A percentile compares a stretch with the other conserved stretches of the same genome.
Evolutionary conservation across 2,113 vertebrate species (phyloP).

Genomic region (Anolis carolinensis): DNA sequence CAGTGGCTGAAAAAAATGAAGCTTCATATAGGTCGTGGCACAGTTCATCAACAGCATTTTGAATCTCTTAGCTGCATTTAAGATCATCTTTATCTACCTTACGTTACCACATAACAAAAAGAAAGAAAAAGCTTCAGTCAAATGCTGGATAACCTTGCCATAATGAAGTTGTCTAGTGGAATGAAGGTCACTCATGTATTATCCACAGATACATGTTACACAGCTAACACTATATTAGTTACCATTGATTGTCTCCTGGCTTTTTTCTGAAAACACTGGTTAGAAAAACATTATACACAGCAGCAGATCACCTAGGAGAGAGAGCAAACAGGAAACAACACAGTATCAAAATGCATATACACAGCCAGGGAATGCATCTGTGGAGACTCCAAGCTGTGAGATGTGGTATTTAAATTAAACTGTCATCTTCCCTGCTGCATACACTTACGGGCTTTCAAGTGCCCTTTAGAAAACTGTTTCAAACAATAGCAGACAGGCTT

Average conservation of each 20-base stretch:
- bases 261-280: neutral
- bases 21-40: neutral
- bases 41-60: neutral
- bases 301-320: conserved; percentile 15
- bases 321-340: neutral
- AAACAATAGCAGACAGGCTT: neutral
- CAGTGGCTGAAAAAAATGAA: neutral
- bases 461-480: conserved; percentile 21
- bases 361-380: neutral
- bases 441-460: conserved; percentile 11
- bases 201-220: conserved; percentile 1
- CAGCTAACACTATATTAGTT: conserved; percentile 13
- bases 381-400: conserved; percentile 6
- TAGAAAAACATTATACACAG: conserved; percentile 14
- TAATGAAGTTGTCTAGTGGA: conserved; percentile 22
- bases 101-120: neutral
- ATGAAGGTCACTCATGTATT: conserved; percentile 11
- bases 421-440: conserved; percentile 29
- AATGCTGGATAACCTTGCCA: neutral
- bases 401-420: conserved; percentile 53
- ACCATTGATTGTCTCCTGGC: conserved; percentile 15
- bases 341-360: neutral
- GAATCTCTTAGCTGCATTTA: neutral
- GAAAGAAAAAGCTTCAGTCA: neutral
- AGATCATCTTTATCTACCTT: neutral